Conservation (phyloP, 2,797 vertebrate species). For the Capromys pilorides region DNA sequence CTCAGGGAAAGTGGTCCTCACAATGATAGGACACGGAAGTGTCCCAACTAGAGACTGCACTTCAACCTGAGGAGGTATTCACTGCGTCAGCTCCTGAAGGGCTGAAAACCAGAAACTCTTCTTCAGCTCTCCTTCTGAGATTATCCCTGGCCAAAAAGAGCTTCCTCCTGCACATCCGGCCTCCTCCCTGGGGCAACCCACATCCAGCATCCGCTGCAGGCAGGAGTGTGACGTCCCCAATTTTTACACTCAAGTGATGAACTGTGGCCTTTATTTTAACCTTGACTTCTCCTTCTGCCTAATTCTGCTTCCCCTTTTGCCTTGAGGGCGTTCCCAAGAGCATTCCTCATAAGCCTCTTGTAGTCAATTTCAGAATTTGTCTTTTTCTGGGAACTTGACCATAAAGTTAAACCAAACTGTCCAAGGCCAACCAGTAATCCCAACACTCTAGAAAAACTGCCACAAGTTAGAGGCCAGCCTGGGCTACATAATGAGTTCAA, state of each 20-base stretch:
- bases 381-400: neutral
- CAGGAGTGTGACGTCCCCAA: neutral
- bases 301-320: neutral
- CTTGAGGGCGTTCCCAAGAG: fast-evolving
- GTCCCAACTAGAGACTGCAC: neutral
- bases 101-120: neutral
- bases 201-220: neutral
- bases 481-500: neutral
- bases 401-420: neutral
- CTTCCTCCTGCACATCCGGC: fast-evolving
- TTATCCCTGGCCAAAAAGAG: neutral
- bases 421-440: neutral
- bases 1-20: neutral
- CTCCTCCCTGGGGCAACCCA: neutral
- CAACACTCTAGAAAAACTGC: neutral
- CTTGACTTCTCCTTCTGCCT: neutral
- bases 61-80: neutral
- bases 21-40: too few relatives aligned
- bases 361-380: neutral
- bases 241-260: fast-evolving
- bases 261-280: neutral
- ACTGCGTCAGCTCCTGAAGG: neutral
- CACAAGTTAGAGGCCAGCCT: too few relatives aligned
- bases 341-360: neutral
- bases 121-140: neutral